Conservation (phyloP, 2,797 vertebrate species). For the Smutsia gigantea region DNA sequence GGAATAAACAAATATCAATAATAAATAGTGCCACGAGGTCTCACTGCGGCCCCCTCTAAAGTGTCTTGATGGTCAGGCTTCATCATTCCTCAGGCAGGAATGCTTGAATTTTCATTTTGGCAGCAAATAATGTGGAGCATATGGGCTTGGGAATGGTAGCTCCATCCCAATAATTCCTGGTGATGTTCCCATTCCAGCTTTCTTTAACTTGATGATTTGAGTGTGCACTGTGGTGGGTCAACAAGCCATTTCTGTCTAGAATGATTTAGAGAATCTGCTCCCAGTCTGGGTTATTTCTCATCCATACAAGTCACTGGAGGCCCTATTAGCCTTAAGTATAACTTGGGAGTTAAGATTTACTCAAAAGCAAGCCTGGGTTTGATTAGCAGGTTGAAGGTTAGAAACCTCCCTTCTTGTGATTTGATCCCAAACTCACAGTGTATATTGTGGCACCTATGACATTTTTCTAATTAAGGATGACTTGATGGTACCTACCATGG, state of each 20-base stretch:
- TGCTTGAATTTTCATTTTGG: constrained; percentile 65
- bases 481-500: neutral
- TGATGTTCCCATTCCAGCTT: neutral
- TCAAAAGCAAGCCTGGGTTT: constrained; percentile 12
- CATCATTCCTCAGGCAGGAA: constrained; percentile 32
- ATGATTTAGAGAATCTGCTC: neutral
- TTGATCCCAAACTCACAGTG: constrained; percentile 21
- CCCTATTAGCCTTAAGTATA: neutral
- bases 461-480: neutral
- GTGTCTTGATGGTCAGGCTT: constrained; percentile 49
- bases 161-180: neutral
- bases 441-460: neutral
- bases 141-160: constrained; percentile 25
- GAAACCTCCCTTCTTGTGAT: constrained; percentile 22
- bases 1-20: constrained; percentile 65
- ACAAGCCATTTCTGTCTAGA: neutral
- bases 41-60: neutral
- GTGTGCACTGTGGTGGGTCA: neutral
- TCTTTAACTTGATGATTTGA: neutral
- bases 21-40: constrained; percentile 70
- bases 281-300: neutral
- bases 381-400: neutral
- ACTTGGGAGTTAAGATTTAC: constrained; percentile 2
- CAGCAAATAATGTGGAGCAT: neutral
- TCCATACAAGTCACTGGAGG: neutral